Percentiles rank a stretch among this genome's conserved stretches.
Conservation (phyloP, 2,888 invertebrate species). For the Calameuta filiformis region DNA sequence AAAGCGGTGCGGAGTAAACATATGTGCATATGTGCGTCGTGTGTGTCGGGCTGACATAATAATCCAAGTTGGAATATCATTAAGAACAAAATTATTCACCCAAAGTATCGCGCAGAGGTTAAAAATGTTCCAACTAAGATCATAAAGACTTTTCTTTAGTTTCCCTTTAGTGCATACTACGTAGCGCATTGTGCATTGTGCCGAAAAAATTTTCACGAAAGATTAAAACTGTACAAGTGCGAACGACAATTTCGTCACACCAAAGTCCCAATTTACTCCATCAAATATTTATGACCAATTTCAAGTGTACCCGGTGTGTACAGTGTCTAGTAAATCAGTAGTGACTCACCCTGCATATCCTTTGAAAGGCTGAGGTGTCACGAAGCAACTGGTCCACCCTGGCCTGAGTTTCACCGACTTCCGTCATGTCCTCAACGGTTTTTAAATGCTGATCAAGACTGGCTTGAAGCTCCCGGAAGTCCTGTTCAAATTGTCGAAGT, state of each 20-base stretch:
- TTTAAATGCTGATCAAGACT: conserved; percentile 84
- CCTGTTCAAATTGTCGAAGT: conserved; percentile 92
- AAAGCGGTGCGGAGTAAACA: conserved; percentile 64
- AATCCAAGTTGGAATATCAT: neutral
- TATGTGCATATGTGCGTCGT: neutral
- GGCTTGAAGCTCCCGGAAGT: conserved; percentile 90
- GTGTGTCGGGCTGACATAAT: neutral
- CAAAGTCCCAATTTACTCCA: neutral
- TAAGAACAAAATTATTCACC: neutral
- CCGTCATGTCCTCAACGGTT: conserved; percentile 84
- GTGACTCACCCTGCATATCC: conserved; percentile 72
- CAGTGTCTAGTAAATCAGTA: neutral
- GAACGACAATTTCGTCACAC: neutral
- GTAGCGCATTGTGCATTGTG: neutral
- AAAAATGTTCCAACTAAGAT: neutral
- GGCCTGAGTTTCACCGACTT: conserved; percentile 87
- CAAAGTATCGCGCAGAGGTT: neutral
- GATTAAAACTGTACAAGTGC: neutral
- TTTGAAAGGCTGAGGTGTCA: conserved; percentile 83
- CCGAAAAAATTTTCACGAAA: neutral
- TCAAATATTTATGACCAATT: neutral
- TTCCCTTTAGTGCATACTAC: neutral
- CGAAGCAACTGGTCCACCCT: conserved; percentile 83
- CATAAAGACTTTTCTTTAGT: neutral
- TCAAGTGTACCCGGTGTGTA: neutral